Percentiles rank a stretch among this genome's conserved stretches.
Evolutionary conservation across 2,113 vertebrate genomes (phyloP).

Genomic region (Symphodus melops): DNA sequence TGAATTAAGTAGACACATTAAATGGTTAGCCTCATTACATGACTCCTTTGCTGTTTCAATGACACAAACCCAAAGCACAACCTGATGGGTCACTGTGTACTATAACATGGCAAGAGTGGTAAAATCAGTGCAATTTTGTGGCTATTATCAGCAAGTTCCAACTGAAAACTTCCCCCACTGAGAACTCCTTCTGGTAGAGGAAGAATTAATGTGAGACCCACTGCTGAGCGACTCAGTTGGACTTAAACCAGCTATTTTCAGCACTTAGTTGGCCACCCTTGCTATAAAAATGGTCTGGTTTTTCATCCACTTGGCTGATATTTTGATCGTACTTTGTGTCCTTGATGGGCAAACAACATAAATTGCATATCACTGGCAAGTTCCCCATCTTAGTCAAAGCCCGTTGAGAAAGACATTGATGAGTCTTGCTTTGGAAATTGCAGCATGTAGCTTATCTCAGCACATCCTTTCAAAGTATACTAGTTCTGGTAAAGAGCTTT

Average conservation of each 20-base stretch:
- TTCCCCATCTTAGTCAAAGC: conserved; percentile 4
- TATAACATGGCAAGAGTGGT: not conserved
- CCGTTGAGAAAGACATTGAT: conserved; percentile 2
- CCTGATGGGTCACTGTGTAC: conserved; percentile 2
- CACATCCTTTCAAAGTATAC: too few relatives aligned
- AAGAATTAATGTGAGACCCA: conserved; percentile 8
- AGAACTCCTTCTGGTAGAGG: not conserved
- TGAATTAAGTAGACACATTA: conserved; percentile 37
- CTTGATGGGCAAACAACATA: conserved; percentile 42
- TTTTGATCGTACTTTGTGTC: conserved; percentile 10
- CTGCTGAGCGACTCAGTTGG: not conserved
- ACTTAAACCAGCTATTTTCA: not conserved
- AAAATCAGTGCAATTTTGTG: not conserved
- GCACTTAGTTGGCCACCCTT: not conserved
- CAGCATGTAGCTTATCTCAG: not conserved
- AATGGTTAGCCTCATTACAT: conserved; percentile 28
- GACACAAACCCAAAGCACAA: not conserved
- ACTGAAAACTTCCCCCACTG: not conserved
- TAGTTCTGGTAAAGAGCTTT: too few relatives aligned
- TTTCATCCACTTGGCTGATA: not conserved
- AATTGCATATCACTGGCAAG: conserved; percentile 37
- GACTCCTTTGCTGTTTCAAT: conserved; percentile 1
- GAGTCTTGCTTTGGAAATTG: not conserved
- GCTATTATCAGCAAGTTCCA: conserved; percentile 8
- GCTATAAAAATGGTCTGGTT: not conserved